Conservation (phyloP, 2,797 vertebrate species). For the Remorina albescens region DNA sequence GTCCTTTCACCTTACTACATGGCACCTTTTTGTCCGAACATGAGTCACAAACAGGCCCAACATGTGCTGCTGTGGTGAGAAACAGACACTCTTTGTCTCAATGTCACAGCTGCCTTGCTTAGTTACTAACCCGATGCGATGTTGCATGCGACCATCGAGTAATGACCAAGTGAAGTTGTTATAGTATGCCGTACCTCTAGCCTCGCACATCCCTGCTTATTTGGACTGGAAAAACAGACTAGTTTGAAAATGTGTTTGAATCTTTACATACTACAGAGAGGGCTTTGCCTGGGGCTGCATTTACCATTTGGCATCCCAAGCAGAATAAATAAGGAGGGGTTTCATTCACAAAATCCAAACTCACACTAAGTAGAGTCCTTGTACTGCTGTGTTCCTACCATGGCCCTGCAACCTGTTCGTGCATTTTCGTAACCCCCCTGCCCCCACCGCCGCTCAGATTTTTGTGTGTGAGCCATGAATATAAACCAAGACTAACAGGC, state of each 20-base stretch:
- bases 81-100: slow-evolving; percentile 65
- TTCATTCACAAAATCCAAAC: slow-evolving; percentile 76
- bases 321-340: slow-evolving; percentile 70
- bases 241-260: slow-evolving; percentile 70
- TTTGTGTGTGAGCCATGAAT: slow-evolving; percentile 61
- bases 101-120: slow-evolving; percentile 54
- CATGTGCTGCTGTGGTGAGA: slow-evolving; percentile 40
- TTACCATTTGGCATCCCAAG: slow-evolving; percentile 64
- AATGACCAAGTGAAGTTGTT: slow-evolving; percentile 48
- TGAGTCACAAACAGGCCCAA: slow-evolving; percentile 45
- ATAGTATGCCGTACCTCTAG: slow-evolving; percentile 49
- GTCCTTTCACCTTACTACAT: slow-evolving; percentile 22
- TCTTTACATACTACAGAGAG: slow-evolving; percentile 52
- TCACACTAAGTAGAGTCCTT: slow-evolving; percentile 53
- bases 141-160: slow-evolving; percentile 44
- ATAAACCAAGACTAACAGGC: slow-evolving; percentile 60
- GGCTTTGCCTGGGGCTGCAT: slow-evolving; percentile 69
- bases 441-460: slow-evolving; percentile 15
- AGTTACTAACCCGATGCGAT: slow-evolving; percentile 55
- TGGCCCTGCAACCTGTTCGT: slow-evolving; percentile 38
- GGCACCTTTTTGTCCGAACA: slow-evolving; percentile 53
- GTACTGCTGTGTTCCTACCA: slow-evolving; percentile 44
- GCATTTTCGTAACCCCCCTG: slow-evolving; percentile 56
- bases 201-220: slow-evolving; percentile 53
- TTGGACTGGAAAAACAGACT: slow-evolving; percentile 54